phyloP scores from a whole-genome alignment of 1,140 invertebrate species.

The Magallana gigas region DNA sequence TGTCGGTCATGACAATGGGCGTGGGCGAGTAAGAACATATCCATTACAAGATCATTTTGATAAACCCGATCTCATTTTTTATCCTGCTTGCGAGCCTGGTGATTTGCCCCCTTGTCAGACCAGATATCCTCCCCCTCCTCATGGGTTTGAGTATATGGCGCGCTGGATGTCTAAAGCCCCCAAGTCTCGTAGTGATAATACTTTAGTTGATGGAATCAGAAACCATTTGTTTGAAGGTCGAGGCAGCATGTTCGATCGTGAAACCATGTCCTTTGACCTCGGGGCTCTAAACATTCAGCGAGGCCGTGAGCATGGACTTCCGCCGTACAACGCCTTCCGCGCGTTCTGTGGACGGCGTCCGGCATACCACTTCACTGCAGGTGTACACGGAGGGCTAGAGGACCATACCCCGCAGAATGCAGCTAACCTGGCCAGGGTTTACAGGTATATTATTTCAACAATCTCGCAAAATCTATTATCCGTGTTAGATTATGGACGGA shows the following conservation, averaged over 20 bases:
- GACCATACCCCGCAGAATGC: not conserved
- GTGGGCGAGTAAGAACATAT: not conserved
- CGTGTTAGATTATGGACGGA: not conserved
- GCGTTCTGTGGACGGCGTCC: constrained; percentile 70
- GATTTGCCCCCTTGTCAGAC: too few relatives aligned
- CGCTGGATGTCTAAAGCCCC: constrained; percentile 28
- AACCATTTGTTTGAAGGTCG: constrained; percentile 89
- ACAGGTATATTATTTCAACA: not conserved
- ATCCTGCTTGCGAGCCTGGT: not conserved
- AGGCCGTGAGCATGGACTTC: constrained; percentile 91
- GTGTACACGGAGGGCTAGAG: not conserved
- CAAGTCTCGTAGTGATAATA: not conserved
- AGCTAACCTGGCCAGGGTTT: not conserved
- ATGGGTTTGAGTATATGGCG: constrained; percentile 6
- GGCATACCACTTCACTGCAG: not conserved
- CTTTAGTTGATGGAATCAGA: constrained; percentile 85
- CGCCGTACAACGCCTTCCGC: constrained; percentile 68
- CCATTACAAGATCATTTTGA: constrained; percentile 8
- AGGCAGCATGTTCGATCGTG: not conserved
- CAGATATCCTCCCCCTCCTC: too few relatives aligned
- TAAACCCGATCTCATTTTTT: constrained; percentile 7
- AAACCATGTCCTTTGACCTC: constrained; percentile 68
- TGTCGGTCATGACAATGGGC: not conserved
- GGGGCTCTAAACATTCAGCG: constrained; percentile 83
- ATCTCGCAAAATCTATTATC: not conserved